Conservation (phyloP, 2,888 invertebrate species). For the Cheilosia grossa region DNA sequence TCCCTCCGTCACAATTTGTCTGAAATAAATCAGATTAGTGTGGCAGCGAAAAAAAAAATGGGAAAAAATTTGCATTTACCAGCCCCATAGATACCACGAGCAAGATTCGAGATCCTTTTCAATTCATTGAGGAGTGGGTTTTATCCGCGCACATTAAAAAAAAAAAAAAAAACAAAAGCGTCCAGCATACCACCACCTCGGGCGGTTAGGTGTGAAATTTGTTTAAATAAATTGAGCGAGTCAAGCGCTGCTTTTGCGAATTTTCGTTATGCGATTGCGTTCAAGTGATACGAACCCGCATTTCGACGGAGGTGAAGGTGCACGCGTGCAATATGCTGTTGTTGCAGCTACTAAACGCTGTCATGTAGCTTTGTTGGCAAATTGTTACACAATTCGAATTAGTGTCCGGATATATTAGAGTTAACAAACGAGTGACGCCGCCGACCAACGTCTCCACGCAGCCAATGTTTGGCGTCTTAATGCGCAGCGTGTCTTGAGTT, state of each 20-base stretch:
- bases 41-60: constrained; percentile 19
- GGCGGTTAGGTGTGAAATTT: constrained; percentile 74
- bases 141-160: constrained; percentile 26
- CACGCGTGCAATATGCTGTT: constrained; percentile 42
- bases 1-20: constrained; percentile 69
- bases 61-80: constrained; percentile 68
- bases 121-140: constrained; percentile 59
- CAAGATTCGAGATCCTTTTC: constrained; percentile 52
- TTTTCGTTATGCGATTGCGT: constrained; percentile 60
- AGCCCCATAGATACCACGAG: constrained; percentile 47
- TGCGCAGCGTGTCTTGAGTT: constrained; percentile 12
- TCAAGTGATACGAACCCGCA: constrained; percentile 65
- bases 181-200: constrained; percentile 48
- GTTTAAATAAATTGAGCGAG: constrained; percentile 70
- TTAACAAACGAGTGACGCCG: constrained; percentile 61
- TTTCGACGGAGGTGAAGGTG: constrained; percentile 53
- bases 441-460: constrained; percentile 24
- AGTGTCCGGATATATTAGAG: constrained; percentile 71
- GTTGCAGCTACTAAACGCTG: constrained; percentile 64
- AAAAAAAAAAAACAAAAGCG: constrained; percentile 48
- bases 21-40: constrained; percentile 74
- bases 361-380: constrained; percentile 75
- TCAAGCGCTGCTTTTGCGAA: constrained; percentile 15
- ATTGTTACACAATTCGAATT: constrained; percentile 74
- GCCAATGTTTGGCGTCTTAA: constrained; percentile 41